Percentiles rank a stretch among this genome's conserved stretches.
These are phyloP conservation scores for Drosophila kohkoa DNA, from an alignment of 1,140 invertebrate genomes.

Conservation along the genomic window DNA sequence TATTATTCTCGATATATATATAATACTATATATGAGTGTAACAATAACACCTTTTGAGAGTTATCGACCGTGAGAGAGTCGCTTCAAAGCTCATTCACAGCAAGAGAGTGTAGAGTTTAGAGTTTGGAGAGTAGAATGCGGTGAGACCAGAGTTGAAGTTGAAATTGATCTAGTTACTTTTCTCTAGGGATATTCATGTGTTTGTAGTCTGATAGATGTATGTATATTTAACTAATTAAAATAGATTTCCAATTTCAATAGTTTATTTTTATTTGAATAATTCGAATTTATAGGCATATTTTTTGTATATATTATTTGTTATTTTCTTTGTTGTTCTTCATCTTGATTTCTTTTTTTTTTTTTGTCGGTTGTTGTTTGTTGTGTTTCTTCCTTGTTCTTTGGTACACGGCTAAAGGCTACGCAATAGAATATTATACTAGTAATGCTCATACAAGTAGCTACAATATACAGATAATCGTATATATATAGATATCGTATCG, in stretches of 20 bases:
- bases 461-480: constrained; percentile 57
- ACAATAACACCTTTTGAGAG: constrained; percentile 60
- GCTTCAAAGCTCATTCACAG: constrained; percentile 63
- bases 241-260: constrained; percentile 58
- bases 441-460: constrained; percentile 61
- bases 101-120: constrained; percentile 34
- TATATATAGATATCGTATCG: constrained; percentile 47
- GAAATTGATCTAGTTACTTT: constrained; percentile 43
- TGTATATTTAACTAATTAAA: constrained; percentile 80
- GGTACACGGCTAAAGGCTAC: constrained; percentile 79
- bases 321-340: constrained; percentile 15
- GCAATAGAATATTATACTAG: constrained; percentile 57
- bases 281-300: constrained; percentile 51
- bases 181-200: neutral
- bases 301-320: constrained; percentile 47
- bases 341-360: neutral
- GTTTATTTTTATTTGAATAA: constrained; percentile 50
- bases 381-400: constrained; percentile 56
- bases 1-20: constrained; percentile 22
- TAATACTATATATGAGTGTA: constrained; percentile 35
- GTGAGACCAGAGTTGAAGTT: constrained; percentile 23
- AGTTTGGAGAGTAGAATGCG: constrained; percentile 7
- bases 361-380: constrained; percentile 1
- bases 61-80: constrained; percentile 1
- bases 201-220: constrained; percentile 7